Evolutionary conservation across 2,888 invertebrate genomes (phyloP), one percentile per base, ranked within the genome.

Genomic region (Callyntrura guangdongensis): DNA sequence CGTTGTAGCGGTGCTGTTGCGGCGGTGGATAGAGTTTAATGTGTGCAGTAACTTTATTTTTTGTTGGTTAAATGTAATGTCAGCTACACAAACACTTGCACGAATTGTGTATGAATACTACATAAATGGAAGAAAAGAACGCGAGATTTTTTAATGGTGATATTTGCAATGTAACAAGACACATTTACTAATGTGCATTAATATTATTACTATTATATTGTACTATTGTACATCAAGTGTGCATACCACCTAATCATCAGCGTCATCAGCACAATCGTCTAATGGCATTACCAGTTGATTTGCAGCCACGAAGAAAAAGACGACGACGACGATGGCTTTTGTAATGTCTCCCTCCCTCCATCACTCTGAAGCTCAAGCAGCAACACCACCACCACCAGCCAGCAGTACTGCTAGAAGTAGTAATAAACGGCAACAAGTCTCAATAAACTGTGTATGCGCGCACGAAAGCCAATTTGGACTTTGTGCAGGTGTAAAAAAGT

Each of bases 401-500:
- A 36, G 36, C 36, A 36, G 36, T 36, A 36, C 36, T 36, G 2
- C 3, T 36, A 77, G 53, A 6, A 49, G 22, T 22, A 17, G 11
- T 27, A 4, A 36, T 12, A 8, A 79, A 49, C 81, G 59, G 61
- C 59, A 36, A 36, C 56, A 81, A 59, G 22, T 59, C 61, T 59
- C 45, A 82, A 82, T 61, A 45, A 61, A 47, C 59, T 14, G 67
- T 77, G 49, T 74, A 22, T 61, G 45, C 61, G 45, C 49, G 20
- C 25, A 64, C 59, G 20, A 86, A 86, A 74, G 74, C 56, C 74
- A 72, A 74, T 86, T 72, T 64, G 17, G 56, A 61, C 61, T 79
- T 74, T 84, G 64, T 49, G 89, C 89, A 89, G 89, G 89, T 89
- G 89, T 89, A 84, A 83, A 85, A 69, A 85, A 56, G 47, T 83